A percentile compares a stretch with the other conserved stretches of the same genome.
Evolutionary conservation across 2,888 invertebrate species (phyloP).

Genomic region (Epinotia bilunana): DNA sequence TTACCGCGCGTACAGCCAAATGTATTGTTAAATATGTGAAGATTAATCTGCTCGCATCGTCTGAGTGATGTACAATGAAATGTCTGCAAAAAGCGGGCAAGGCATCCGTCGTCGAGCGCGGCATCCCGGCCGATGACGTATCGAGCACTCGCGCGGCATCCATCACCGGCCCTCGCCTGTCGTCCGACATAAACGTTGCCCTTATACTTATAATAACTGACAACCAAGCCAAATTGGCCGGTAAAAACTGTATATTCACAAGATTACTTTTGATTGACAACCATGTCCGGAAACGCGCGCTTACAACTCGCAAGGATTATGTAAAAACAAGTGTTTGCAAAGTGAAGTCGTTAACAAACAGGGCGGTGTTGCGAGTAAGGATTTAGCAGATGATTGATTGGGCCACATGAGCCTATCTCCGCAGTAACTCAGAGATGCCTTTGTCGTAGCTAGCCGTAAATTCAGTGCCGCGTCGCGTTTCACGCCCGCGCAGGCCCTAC

Average conservation of each 20-base stretch:
- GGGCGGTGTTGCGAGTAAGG: not conserved
- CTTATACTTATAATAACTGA: conserved; percentile 36
- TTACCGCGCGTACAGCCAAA: conserved; percentile 44
- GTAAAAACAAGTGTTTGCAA: conserved; percentile 11
- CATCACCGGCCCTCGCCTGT: conserved; percentile 53
- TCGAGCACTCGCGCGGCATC: conserved; percentile 55
- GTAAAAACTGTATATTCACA: conserved; percentile 23
- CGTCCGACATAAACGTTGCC: conserved; percentile 32
- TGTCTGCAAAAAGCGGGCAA: conserved; percentile 49
- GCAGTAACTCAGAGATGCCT: conserved; percentile 55
- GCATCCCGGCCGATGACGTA: conserved; percentile 57
- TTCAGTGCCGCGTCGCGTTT: conserved; percentile 61
- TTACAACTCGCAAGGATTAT: not conserved
- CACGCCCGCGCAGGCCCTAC: conserved; percentile 53
- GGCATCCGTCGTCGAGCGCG: conserved; percentile 44
- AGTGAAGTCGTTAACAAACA: conserved; percentile 10
- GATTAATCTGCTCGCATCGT: conserved; percentile 48
- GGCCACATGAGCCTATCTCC: conserved; percentile 46
- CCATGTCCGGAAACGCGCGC: conserved; percentile 15
- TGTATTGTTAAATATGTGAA: conserved; percentile 49
- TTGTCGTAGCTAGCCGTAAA: conserved; percentile 61
- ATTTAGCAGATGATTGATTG: conserved; percentile 36
- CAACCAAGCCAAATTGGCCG: conserved; percentile 16
- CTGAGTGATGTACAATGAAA: conserved; percentile 48
- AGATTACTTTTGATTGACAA: conserved; percentile 33